A percentile compares a stretch with the other conserved stretches of the same genome.
phyloP scores from a whole-genome alignment of 2,888 invertebrate genomes.

The Papilio elwesi region DNA sequence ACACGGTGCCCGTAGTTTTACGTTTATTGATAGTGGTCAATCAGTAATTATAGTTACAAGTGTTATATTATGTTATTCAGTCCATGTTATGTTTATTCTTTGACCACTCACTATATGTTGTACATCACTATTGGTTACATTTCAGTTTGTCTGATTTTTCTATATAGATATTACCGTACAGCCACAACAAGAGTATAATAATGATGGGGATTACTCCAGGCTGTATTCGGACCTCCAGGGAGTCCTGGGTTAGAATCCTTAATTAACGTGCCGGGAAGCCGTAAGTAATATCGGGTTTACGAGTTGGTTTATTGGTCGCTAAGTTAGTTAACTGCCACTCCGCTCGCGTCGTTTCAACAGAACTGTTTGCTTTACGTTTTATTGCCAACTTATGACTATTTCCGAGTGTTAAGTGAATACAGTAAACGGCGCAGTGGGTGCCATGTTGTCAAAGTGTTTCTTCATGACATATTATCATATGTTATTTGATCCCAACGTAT shows the following conservation, averaged over 20 bases:
- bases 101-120: too few species aligned
- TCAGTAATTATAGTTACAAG: too few species aligned
- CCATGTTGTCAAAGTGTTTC: background rate
- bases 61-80: too few species aligned
- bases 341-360: background rate
- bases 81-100: too few species aligned
- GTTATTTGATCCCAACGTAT: background rate
- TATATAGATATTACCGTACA: background rate
- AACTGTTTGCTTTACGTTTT: constrained; percentile 2
- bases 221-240: constrained; percentile 28
- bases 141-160: background rate
- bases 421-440: constrained; percentile 23
- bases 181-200: background rate
- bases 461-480: background rate
- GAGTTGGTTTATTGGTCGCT: constrained; percentile 21
- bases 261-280: constrained; percentile 33
- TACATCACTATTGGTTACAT: background rate
- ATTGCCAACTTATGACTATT: constrained; percentile 17
- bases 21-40: too few species aligned
- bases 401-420: constrained; percentile 31
- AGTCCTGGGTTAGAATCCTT: constrained; percentile 27
- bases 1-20: too few species aligned
- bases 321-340: background rate
- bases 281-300: constrained; percentile 23
- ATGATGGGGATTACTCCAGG: constrained; percentile 18